Evolutionary conservation across 2,888 invertebrate genomes (phyloP).

Genomic region (Seira sanloemensis): DNA sequence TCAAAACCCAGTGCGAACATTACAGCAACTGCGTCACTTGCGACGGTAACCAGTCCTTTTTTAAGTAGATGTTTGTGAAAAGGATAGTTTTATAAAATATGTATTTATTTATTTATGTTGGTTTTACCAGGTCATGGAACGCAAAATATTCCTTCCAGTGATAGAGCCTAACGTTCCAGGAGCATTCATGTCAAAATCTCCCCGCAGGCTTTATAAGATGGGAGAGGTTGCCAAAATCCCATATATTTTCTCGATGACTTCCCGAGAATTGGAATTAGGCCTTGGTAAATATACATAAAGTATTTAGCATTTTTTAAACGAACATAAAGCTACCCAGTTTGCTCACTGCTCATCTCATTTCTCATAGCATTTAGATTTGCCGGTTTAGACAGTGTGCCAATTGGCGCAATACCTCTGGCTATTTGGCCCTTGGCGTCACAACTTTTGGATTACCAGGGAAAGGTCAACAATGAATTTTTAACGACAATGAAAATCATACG

Average conservation of each 20-base stretch:
- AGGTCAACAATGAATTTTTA: slow-evolving; percentile 51
- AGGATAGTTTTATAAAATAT: too few relatives aligned
- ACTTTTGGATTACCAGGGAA: slow-evolving; percentile 58
- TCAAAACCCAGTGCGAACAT: slow-evolving; percentile 38
- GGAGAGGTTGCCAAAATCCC: slow-evolving; percentile 56
- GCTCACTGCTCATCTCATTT: not conserved
- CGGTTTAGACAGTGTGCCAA: slow-evolving; percentile 54
- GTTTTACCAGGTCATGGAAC: slow-evolving; percentile 51
- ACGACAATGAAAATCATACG: slow-evolving; percentile 49
- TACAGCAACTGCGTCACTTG: slow-evolving; percentile 36
- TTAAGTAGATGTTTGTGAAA: too few relatives aligned
- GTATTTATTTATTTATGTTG: too few relatives aligned
- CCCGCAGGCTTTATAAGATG: slow-evolving; percentile 41
- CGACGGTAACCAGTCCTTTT: slow-evolving; percentile 29
- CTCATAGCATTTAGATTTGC: slow-evolving; percentile 60
- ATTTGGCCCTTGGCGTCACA: slow-evolving; percentile 57
- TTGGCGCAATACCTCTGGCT: slow-evolving; percentile 42
- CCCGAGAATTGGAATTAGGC: slow-evolving; percentile 58
- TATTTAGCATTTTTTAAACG: not conserved
- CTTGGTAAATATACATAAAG: slow-evolving; percentile 31
- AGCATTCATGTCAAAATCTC: slow-evolving; percentile 56
- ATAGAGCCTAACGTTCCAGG: slow-evolving; percentile 59
- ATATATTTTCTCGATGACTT: slow-evolving; percentile 60
- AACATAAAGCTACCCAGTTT: not conserved
- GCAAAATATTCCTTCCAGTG: slow-evolving; percentile 59